phyloP scores from a whole-genome alignment of 2,888 invertebrate species.

The Diaprepes abbreviatus region DNA sequence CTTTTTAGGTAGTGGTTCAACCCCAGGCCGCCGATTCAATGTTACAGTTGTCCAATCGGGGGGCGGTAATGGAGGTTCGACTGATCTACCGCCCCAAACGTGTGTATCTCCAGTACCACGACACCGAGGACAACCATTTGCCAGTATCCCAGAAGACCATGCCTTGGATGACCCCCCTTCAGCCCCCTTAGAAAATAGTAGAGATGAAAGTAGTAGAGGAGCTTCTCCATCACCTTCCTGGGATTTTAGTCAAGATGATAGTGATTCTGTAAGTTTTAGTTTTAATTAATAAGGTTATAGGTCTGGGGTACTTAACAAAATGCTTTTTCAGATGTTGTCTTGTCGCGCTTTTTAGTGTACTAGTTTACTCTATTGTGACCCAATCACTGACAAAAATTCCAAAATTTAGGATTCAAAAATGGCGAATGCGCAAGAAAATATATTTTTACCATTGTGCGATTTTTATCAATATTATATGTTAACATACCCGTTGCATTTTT shows the following conservation, averaged over 20 bases:
- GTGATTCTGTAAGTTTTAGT: slow-evolving; percentile 61
- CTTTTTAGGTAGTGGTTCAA: slow-evolving; percentile 22
- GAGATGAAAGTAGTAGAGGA: slow-evolving; percentile 57
- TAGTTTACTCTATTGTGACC: too few species aligned
- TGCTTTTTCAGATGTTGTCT: too few species aligned
- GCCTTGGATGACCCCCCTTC: slow-evolving; percentile 66
- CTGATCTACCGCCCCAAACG: slow-evolving; percentile 55
- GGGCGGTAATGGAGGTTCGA: slow-evolving; percentile 8
- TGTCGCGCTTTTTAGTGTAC: too few species aligned
- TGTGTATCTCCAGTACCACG: slow-evolving; percentile 63
- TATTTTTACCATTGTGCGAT: background rate
- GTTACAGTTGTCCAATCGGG: slow-evolving; percentile 65
- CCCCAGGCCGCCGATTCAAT: slow-evolving; percentile 69
- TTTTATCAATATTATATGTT: too few species aligned
- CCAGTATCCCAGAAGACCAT: slow-evolving; percentile 68
- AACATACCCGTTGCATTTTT: too few species aligned
- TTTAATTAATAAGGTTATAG: background rate
- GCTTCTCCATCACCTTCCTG: slow-evolving; percentile 66
- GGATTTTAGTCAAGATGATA: slow-evolving; percentile 66
- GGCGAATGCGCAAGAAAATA: background rate
- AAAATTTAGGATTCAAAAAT: too few species aligned
- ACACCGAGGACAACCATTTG: slow-evolving; percentile 66
- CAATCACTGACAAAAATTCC: too few species aligned
- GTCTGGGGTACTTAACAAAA: background rate
- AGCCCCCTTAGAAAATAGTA: slow-evolving; percentile 41